Conservation (phyloP, 2,888 invertebrate species). For the Phalera bucephala region DNA sequence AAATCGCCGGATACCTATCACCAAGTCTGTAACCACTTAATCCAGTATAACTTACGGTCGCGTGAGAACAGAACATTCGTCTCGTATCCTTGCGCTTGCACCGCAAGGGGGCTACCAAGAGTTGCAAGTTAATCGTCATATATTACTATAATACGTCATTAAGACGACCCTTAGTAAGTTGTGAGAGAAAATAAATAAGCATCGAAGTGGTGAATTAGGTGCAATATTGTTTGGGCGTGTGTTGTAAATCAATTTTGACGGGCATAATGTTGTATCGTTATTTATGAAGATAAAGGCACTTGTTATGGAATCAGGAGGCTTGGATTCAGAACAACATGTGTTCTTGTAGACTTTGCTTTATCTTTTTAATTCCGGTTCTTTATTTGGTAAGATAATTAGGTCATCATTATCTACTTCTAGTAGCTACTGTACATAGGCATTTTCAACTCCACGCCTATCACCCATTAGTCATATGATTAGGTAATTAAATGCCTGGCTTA, state of each 20-base stretch:
- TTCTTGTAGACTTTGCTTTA: too few relatives aligned
- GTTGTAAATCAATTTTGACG: constrained; percentile 44
- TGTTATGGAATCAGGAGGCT: too few relatives aligned
- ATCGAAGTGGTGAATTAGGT: constrained; percentile 34
- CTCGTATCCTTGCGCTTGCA: constrained; percentile 56
- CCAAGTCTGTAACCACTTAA: constrained; percentile 49
- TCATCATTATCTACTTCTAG: too few relatives aligned
- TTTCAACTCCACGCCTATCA: too few relatives aligned
- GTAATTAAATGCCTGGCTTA: too few relatives aligned
- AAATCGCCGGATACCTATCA: constrained; percentile 15
- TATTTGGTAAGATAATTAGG: too few relatives aligned
- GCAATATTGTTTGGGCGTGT: constrained; percentile 30
- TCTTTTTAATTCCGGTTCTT: too few relatives aligned
- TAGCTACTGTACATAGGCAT: too few relatives aligned
- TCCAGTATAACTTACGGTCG: constrained; percentile 60
- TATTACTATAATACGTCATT: constrained; percentile 63
- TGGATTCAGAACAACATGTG: too few relatives aligned
- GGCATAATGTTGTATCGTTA: constrained; percentile 3
- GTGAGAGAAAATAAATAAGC: constrained; percentile 46
- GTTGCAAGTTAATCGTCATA: constrained; percentile 73
- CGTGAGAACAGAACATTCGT: constrained; percentile 62
- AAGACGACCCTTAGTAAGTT: constrained; percentile 42
- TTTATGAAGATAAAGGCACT: too few relatives aligned
- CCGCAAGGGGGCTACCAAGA: constrained; percentile 48
- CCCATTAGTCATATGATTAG: too few relatives aligned